Evolutionary conservation across 2,888 invertebrate species (phyloP).

Genomic region (Apamea sordens): DNA sequence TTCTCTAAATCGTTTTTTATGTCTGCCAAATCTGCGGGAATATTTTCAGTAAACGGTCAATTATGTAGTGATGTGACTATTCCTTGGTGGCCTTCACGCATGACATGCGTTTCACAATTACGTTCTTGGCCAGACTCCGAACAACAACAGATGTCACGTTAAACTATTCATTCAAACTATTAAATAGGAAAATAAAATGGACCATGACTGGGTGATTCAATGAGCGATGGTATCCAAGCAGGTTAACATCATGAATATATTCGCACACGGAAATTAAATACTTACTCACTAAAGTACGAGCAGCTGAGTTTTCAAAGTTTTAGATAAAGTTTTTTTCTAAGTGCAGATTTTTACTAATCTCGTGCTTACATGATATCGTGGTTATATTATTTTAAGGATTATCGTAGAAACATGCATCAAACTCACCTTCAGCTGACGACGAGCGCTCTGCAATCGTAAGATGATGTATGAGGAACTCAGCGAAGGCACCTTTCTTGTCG

Average conservation of each 20-base stretch:
- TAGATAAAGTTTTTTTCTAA: neutral
- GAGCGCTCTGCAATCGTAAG: slow-evolving; percentile 91
- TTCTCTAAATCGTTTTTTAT: slow-evolving; percentile 94
- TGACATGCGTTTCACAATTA: slow-evolving; percentile 32
- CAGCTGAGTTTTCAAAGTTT: slow-evolving; percentile 6
- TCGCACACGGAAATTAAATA: neutral
- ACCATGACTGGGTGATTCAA: slow-evolving; percentile 16
- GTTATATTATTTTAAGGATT: neutral
- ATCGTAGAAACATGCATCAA: neutral
- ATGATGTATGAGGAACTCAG: slow-evolving; percentile 96
- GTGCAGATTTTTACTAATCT: slow-evolving; percentile 1
- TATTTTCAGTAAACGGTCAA: slow-evolving; percentile 38
- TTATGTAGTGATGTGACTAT: slow-evolving; percentile 25
- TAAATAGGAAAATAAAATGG: slow-evolving; percentile 29
- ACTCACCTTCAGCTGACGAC: slow-evolving; percentile 80
- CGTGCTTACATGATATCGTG: neutral
- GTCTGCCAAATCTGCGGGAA: slow-evolving; percentile 87
- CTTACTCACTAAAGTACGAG: neutral
- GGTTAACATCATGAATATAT: slow-evolving; percentile 8
- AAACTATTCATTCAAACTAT: slow-evolving; percentile 21
- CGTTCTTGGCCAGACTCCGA: slow-evolving; percentile 19
- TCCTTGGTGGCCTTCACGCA: slow-evolving; percentile 51
- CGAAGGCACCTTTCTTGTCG: slow-evolving; percentile 96
- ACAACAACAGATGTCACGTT: slow-evolving; percentile 30
- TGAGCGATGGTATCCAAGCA: neutral